Conservation (phyloP, 64 coral and sea anemone genomes). For the Stichodactyla helianthus region DNA sequence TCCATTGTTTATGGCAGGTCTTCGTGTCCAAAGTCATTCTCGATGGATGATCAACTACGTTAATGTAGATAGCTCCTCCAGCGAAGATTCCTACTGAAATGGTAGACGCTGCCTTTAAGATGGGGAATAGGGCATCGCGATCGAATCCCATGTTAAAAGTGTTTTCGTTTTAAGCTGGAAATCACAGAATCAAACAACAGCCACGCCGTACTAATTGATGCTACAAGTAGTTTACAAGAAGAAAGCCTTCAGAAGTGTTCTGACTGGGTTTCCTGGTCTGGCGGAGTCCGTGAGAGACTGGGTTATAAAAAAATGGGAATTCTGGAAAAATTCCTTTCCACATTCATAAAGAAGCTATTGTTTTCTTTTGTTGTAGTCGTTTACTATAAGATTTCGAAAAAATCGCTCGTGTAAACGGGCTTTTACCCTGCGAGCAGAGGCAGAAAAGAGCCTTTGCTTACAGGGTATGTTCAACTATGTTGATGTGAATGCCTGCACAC, state of each 20-base stretch:
- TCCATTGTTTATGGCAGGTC: constrained; percentile 75
- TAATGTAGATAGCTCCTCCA: constrained; percentile 68
- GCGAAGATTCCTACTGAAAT: constrained; percentile 62
- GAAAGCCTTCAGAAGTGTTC: neutral
- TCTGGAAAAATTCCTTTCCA: no score
- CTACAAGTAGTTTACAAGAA: neutral
- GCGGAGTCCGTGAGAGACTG: neutral
- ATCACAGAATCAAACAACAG: neutral
- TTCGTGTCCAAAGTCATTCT: constrained; percentile 67
- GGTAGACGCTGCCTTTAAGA: constrained; percentile 55
- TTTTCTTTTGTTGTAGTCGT: no score
- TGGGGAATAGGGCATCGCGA: constrained; percentile 49
- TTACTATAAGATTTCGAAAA: no score
- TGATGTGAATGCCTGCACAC: no score
- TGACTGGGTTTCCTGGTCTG: neutral
- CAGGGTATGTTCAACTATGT: no score
- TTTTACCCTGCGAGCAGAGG: no score
- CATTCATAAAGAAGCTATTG: no score
- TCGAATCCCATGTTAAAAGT: constrained; percentile 22
- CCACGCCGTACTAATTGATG: no score
- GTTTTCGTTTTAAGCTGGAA: neutral
- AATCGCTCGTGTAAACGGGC: no score
- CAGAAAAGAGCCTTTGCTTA: no score
- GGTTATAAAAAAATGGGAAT: neutral
- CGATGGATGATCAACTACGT: constrained; percentile 73